Conservation (phyloP, 2,797 vertebrate genomes). For the Mastacembelus armatus region DNA sequence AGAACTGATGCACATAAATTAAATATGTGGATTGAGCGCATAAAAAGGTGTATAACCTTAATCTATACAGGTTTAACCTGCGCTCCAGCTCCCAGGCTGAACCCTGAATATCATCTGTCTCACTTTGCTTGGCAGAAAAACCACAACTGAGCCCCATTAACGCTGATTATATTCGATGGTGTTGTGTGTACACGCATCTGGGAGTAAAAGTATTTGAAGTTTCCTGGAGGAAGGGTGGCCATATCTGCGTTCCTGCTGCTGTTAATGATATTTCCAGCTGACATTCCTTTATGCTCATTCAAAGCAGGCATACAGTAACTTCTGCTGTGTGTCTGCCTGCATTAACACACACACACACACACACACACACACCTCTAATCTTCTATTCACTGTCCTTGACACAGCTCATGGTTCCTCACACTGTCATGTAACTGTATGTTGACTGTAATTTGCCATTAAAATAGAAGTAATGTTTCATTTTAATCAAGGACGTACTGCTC, state of each 20-base stretch:
- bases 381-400: background rate
- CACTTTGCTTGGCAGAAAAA: background rate
- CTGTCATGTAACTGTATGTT: background rate
- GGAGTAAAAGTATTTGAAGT: slow-evolving; percentile 41
- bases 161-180: too few relatives aligned
- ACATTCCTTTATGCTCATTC: slow-evolving; percentile 34
- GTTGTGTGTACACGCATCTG: background rate
- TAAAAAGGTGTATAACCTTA: slow-evolving; percentile 6
- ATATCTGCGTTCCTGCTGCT: background rate
- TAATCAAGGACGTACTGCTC: background rate
- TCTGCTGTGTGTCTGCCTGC: slow-evolving; percentile 1
- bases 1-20: background rate
- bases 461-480: background rate
- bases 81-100: slow-evolving; percentile 26
- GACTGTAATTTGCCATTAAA: background rate
- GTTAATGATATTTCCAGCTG: slow-evolving; percentile 25
- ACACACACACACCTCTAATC: slow-evolving; percentile 46
- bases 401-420: background rate
- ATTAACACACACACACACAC: background rate
- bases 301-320: slow-evolving; percentile 24
- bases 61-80: slow-evolving; percentile 34
- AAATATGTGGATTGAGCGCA: background rate
- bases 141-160: too few relatives aligned
- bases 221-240: slow-evolving; percentile 24
- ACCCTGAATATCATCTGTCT: background rate